phyloP scores from a whole-genome alignment of 2,888 invertebrate species.

The Osedax frankpressi region DNA sequence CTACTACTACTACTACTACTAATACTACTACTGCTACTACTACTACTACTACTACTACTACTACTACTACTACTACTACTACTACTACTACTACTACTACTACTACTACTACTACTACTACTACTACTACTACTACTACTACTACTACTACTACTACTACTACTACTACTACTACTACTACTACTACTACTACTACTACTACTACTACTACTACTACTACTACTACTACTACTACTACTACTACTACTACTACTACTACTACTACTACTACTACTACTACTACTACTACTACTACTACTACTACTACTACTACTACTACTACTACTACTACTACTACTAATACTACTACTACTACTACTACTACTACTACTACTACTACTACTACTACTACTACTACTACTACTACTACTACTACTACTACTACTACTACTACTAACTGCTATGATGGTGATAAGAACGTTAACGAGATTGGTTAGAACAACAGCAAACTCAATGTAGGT shows the following conservation, averaged over 20 bases:
- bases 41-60: neutral
- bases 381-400: neutral
- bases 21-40: neutral
- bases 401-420: neutral
- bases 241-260: neutral
- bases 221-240: neutral
- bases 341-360: neutral
- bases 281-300: neutral
- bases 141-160: neutral
- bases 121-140: neutral
- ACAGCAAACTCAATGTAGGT: slow-evolving; percentile 86
- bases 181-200: neutral
- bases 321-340: neutral
- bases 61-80: neutral
- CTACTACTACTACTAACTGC: slow-evolving; percentile 28
- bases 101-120: neutral
- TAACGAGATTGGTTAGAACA: slow-evolving; percentile 82
- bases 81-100: neutral
- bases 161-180: neutral
- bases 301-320: neutral
- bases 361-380: neutral
- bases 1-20: neutral
- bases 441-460: slow-evolving; percentile 87
- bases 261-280: neutral
- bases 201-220: neutral